Evolutionary conservation across 2,888 invertebrate genomes (phyloP), one percentile per base, ranked within the genome.

Genomic region (Cephalotes varians): DNA sequence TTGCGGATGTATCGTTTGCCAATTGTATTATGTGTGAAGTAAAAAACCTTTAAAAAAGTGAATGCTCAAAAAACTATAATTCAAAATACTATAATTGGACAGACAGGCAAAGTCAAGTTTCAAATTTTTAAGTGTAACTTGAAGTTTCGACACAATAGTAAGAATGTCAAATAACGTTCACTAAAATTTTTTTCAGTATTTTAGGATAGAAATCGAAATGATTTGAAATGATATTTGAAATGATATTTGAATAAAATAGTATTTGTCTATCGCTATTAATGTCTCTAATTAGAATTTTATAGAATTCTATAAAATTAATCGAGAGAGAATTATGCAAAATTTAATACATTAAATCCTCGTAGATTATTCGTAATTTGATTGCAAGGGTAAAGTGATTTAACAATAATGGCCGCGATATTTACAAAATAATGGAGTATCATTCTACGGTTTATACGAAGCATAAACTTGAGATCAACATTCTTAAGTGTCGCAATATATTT

Each of bases 301-400:
- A 47, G 31, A 25, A 37, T 54, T 54, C 18, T 9, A 54, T 37
- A 54, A 54, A 54, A 18, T 71, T 54, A 40, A 72, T 40, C n/a
- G n/a, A 40, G 40, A 40, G 40, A 40, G 12, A 40, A 56, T 72
- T 37, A 72, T 56, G 18, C 28, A 40, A 56, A 1, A 28, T 28
- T 54, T 40, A 25, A 72, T 15, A 2, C 12, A 25, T 31, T 67
- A 67, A 67, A 47, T 49, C 67, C 31, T 18, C 2, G 44, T 47
- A 67, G 47, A 67, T 67, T 67, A 49, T 47, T 67, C 12, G 18
- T 31, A 31, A 47, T 67, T 67, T n/a, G 10, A 67, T 67, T 67
- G n/a, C 31, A 7, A 15, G 47, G 28, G 47, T 47, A 67, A 47
- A 67, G 47, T 71, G 25, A 71, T 71, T 71, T 71, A 21, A 18